phyloP scores from a whole-genome alignment of 2,113 vertebrate species.

The Tachycineta bicolor region DNA sequence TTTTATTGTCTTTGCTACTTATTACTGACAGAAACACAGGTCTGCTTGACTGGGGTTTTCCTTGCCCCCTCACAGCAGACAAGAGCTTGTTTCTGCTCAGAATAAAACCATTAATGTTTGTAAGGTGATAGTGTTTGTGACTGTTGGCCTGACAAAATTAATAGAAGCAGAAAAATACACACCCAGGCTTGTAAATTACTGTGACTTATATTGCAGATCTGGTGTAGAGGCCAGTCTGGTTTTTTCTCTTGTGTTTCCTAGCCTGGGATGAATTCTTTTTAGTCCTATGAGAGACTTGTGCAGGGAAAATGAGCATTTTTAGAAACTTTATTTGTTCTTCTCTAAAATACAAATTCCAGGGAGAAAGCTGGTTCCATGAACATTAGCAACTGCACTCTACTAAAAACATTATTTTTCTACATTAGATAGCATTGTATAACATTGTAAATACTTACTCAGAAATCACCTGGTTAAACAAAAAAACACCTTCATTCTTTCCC shows the following conservation, averaged over 20 bases:
- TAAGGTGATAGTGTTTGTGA: neutral
- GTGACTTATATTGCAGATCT: neutral
- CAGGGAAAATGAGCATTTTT: neutral
- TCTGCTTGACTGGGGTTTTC: neutral
- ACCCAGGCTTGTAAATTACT: neutral
- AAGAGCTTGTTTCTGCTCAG: neutral
- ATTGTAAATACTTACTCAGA: neutral
- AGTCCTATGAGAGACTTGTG: neutral
- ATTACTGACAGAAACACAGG: neutral
- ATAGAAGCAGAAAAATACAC: neutral
- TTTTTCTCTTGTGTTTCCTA: neutral
- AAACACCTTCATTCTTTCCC: neutral
- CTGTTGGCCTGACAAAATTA: neutral
- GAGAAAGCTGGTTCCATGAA: neutral
- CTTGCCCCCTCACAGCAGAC: neutral
- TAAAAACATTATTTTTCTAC: neutral
- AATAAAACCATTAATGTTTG: neutral
- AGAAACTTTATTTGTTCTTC: neutral
- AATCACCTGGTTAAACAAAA: neutral
- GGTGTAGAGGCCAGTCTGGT: neutral
- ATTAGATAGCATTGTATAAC: neutral
- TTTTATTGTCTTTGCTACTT: neutral
- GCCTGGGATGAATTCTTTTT: neutral
- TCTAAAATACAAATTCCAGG: neutral
- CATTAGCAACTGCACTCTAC: neutral